A percentile compares a stretch with the other conserved stretches of the same genome.
Conservation (phyloP, 2,797 vertebrate species). For the Lacerta viridis region DNA sequence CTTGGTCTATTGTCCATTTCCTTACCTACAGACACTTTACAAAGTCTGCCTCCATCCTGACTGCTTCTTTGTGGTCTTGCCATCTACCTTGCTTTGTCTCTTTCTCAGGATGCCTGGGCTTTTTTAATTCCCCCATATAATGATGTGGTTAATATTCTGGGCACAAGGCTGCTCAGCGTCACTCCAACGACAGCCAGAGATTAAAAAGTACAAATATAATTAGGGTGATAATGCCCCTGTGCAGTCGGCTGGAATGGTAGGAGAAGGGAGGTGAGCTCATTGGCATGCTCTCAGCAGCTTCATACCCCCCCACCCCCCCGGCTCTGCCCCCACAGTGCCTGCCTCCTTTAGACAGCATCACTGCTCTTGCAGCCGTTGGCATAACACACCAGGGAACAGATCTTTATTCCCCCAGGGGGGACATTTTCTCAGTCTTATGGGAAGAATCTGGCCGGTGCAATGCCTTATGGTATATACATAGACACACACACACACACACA, state of each 20-base stretch:
- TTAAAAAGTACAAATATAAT: slow-evolving; percentile 65
- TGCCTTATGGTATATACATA: background rate
- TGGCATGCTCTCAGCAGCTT: slow-evolving; percentile 13
- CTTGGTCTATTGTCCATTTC: rapidly evolving
- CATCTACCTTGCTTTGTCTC: background rate
- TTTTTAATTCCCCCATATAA: background rate
- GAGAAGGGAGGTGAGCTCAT: slow-evolving; percentile 21
- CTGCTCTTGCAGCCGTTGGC: slow-evolving; percentile 8
- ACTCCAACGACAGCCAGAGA: slow-evolving; percentile 1
- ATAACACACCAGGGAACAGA: background rate
- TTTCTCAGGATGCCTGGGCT: background rate
- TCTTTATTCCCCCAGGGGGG: background rate
- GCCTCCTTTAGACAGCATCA: slow-evolving; percentile 15
- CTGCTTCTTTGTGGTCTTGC: background rate
- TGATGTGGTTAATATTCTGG: slow-evolving; percentile 32
- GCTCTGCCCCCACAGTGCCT: slow-evolving; percentile 10
- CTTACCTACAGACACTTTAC: background rate
- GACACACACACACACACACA: background rate
- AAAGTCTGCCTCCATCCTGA: background rate
- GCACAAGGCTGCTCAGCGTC: background rate
- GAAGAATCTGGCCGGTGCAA: background rate
- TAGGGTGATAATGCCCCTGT: slow-evolving; percentile 30
- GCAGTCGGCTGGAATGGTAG: slow-evolving; percentile 37
- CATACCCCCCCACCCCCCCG: background rate
- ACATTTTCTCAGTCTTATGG: background rate